Conservation (phyloP, 2,888 invertebrate genomes). For the Agrochola macilenta region DNA sequence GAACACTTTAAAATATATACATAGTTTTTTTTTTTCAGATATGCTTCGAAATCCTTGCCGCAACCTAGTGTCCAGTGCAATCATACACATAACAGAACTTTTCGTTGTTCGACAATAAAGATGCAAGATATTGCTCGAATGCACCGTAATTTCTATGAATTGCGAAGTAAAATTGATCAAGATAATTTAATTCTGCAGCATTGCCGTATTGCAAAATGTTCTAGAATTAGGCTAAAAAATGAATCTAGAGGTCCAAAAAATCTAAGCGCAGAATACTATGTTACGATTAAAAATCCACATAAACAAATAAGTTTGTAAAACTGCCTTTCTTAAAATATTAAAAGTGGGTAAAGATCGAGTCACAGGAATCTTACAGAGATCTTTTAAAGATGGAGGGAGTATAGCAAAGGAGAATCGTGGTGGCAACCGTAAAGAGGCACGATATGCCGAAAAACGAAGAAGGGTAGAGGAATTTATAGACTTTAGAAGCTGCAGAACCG, state of each 20-base stretch:
- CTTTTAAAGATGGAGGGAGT: constrained; percentile 50
- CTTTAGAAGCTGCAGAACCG: constrained; percentile 47
- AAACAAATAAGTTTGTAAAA: constrained; percentile 28
- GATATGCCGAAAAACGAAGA: constrained; percentile 39
- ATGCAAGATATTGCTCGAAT: neutral
- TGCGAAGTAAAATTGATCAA: neutral
- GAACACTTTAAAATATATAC: no score
- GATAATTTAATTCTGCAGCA: neutral
- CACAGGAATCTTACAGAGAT: constrained; percentile 50
- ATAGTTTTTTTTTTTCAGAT: no score
- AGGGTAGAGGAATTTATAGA: constrained; percentile 41
- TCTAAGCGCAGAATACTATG: neutral
- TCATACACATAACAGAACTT: no score
- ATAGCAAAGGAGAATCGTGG: constrained; percentile 47
- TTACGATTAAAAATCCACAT: constrained; percentile 37
- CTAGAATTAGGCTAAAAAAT: neutral
- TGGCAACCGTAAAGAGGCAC: constrained; percentile 42
- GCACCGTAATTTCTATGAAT: neutral
- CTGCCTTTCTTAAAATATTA: constrained; percentile 21
- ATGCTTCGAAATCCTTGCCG: no score
- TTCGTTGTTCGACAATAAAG: neutral
- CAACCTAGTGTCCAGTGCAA: no score
- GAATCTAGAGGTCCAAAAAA: neutral
- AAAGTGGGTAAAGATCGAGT: constrained; percentile 54
- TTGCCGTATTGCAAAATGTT: neutral